Evolutionary conservation across 1,140 invertebrate genomes (phyloP), one percentile per base, ranked within the genome.

Genomic region (Drosophila teissieri): DNA sequence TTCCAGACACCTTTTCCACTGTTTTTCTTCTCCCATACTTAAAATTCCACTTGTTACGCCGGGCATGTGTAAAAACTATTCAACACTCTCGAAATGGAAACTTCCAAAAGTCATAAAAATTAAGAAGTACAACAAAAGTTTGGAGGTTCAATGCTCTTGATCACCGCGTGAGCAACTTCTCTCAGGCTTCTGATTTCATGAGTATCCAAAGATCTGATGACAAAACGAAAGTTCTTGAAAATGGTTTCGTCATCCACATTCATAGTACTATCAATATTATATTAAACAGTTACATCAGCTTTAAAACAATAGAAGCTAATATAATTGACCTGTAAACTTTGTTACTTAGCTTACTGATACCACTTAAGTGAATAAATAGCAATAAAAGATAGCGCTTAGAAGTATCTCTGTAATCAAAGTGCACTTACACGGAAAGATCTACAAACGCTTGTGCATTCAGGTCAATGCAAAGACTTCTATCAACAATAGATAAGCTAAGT

Each of bases 41-140:
- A 70, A 86, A 78, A 78, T 78, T 81, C 83, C 65, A 82, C 61
- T 78, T 79, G 80, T 84, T 84, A 60, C 54, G 83, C 79, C 62
- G 45, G 39, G 69, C 58, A 78, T 81, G 75, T 46, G 75, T 46
- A 63, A 85, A 68, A 77, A 49, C 44, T 46, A 64, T 64, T 73
- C 52, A 73, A 74, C 36, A 76, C 48, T 67, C 54, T 60, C 42
- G n/a, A 76, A 68, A 76, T 76, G 73, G 62, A 60, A 68, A 40
- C 51, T 51, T 73, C 27, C 52, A 84, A 73, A 65, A 75, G 75
- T 44, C 53, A 62, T 79, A 68, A 64, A 75, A 74, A 62, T 22
- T 24, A 19, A 73, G 36, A 44, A 63, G 54, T 34, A 72, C 39
- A 73, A 68, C 55, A 51, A 45, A 54, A 73, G 19, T 72, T 68